These are phyloP conservation scores for Pheosia tremula DNA, from an alignment of 2,888 invertebrate genomes.

Conservation along the genomic window DNA sequence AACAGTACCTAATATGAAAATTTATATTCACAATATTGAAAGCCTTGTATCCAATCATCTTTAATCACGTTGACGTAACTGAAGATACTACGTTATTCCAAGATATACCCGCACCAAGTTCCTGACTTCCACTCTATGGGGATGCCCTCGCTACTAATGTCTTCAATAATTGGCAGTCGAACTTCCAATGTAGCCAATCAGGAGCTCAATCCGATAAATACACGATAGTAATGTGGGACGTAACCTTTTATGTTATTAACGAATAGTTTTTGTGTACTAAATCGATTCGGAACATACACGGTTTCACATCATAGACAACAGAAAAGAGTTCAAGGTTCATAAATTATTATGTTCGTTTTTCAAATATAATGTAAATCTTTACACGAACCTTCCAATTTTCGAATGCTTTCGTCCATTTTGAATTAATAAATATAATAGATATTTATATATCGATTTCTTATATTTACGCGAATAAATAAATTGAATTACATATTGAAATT, in stretches of 20 bases:
- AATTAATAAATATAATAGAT: too few relatives aligned
- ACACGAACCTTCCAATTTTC: too few relatives aligned
- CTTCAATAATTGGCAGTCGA: conserved; percentile 70
- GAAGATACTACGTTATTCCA: conserved; percentile 49
- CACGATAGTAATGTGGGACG: conserved; percentile 22
- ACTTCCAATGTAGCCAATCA: conserved; percentile 64
- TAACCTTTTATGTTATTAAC: conserved; percentile 32
- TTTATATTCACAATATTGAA: neutral
- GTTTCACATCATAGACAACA: too few relatives aligned
- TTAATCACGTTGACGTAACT: conserved; percentile 23
- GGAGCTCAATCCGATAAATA: conserved; percentile 46
- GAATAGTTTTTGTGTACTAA: conserved; percentile 16
- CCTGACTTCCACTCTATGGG: conserved; percentile 54
- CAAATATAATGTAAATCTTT: too few relatives aligned
- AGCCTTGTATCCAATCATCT: conserved; percentile 14
- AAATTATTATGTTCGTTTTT: too few relatives aligned
- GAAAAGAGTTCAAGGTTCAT: too few relatives aligned
- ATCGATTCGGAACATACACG: neutral
- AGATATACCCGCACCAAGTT: conserved; percentile 56
- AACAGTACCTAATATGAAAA: conserved; percentile 16
- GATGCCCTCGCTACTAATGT: conserved; percentile 63
- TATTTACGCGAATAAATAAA: too few relatives aligned
- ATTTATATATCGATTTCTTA: too few relatives aligned
- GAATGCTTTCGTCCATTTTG: too few relatives aligned
- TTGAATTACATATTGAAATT: too few relatives aligned